Evolutionary conservation across 2,888 invertebrate genomes (phyloP).

Genomic region (Danaus chrysippus): DNA sequence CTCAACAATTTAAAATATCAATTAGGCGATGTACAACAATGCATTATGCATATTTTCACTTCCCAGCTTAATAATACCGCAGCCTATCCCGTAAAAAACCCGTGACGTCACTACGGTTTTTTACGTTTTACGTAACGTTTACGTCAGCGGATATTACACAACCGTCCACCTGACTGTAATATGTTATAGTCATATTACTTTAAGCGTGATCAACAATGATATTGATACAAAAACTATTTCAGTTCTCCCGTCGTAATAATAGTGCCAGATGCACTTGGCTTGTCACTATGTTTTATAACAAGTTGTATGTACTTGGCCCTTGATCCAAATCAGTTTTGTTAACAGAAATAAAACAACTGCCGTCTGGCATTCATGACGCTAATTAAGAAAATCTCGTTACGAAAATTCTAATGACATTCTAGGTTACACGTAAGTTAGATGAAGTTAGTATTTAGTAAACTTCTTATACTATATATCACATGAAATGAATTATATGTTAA

Average conservation of each 20-base stretch:
- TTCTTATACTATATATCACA: too few species aligned
- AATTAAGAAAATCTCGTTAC: background rate
- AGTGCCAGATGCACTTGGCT: constrained; percentile 71
- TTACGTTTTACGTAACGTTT: constrained; percentile 35
- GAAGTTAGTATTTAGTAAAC: too few species aligned
- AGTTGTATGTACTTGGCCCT: constrained; percentile 58
- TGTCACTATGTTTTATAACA: constrained; percentile 64
- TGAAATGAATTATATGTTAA: too few species aligned
- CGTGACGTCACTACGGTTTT: constrained; percentile 38
- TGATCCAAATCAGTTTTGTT: constrained; percentile 60
- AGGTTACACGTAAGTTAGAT: too few species aligned
- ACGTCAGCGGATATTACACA: constrained; percentile 38
- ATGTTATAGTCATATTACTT: constrained; percentile 19
- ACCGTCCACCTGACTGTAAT: constrained; percentile 46
- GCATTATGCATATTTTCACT: too few species aligned
- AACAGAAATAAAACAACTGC: constrained; percentile 42
- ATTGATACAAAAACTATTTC: constrained; percentile 18
- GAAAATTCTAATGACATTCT: background rate
- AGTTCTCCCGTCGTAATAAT: constrained; percentile 51
- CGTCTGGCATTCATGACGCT: constrained; percentile 32
- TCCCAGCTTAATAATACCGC: background rate
- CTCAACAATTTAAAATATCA: too few species aligned
- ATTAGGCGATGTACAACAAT: too few species aligned
- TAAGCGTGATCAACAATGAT: constrained; percentile 16
- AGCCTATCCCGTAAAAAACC: constrained; percentile 18